Base-by-base conservation (phyloP, 2,888 invertebrate species). In the Eupelmus urozonus region DNA sequence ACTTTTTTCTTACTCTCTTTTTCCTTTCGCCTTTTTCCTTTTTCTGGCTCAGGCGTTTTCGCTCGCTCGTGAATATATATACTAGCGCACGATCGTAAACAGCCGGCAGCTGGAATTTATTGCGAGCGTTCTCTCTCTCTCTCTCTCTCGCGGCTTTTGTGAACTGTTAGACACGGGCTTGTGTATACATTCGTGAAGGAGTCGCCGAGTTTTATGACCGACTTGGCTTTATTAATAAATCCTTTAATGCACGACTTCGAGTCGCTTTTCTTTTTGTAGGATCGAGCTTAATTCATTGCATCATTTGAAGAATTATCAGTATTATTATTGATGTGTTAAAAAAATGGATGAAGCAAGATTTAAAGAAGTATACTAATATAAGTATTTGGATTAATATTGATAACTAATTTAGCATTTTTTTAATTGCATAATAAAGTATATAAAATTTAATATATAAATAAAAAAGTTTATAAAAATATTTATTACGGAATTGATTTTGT, bases 41-140 rank as follows among this genome's bases (percentile, higher is more conserved):
- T 27, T n/a, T 42, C 59, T 23, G 13, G 1, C n/a, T 7, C 25
- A 55, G n/a, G 18, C 23, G 42, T n/a, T 25, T 25, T 4, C 45
- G 18, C 69, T 18, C 27, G 9, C 53, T 29, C 66, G 25, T 34
- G 55, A 45, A 57, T 25, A 45, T 29, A 57, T 16, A 57, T 42
- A 59, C n/a, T 49, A 18, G 11, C 51, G 23, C 13, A n/a, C 53
- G 53, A 27, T 55, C 51, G 60, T 42, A 60, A 74, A 75, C 75
- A 57, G 62, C 42, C 65, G 27, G 62, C 65, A 59, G 71, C 51
- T 71, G 65, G 34, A 63, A 69, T 76, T 76, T 76, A 76, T 69
- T 69, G 62, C 62, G 55, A 63, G 76, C 63, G 66, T 75, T 75
- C 67, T 66, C 66, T 67, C 67, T 34, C 45, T 69, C 63, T 60